A percentile compares a stretch with the other conserved stretches of the same genome.
Evolutionary conservation across 2,888 invertebrate species (phyloP).

Genomic region (Drosophila lacicola): DNA sequence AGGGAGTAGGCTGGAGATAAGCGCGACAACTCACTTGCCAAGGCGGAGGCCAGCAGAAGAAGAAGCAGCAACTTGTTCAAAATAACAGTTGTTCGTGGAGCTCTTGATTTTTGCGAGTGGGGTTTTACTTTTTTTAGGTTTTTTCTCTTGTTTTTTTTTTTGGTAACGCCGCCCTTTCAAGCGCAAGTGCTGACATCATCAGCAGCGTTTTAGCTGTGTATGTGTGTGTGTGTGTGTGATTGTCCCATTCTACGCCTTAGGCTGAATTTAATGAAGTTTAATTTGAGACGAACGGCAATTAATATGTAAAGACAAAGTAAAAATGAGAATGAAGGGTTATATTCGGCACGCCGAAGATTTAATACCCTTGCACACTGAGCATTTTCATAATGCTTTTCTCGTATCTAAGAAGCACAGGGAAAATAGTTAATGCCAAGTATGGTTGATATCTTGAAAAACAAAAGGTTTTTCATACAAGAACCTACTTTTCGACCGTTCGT

Average conservation of each 20-base stretch:
- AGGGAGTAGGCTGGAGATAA: conserved; percentile 50
- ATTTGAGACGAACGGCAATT: conserved; percentile 16
- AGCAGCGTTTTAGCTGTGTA: not conserved
- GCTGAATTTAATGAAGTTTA: conserved; percentile 28
- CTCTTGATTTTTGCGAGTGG: conserved; percentile 35
- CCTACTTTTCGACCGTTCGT: no score
- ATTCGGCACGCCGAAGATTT: no score
- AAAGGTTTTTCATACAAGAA: no score
- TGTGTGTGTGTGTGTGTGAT: conserved; percentile 1
- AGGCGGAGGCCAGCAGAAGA: conserved; percentile 11
- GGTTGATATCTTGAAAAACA: no score
- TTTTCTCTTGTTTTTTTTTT: conserved; percentile 15
- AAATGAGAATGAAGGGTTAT: no score
- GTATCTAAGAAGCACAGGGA: no score
- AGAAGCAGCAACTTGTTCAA: conserved; percentile 31
- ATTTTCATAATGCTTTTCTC: no score
- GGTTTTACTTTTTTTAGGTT: conserved; percentile 19
- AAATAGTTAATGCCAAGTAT: no score
- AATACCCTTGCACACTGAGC: no score
- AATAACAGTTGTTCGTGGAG: conserved; percentile 53
- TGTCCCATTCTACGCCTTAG: conserved; percentile 5
- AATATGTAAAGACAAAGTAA: not conserved
- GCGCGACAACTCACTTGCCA: conserved; percentile 47
- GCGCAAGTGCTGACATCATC: conserved; percentile 46
- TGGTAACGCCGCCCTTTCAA: conserved; percentile 26